A percentile compares a stretch with the other conserved stretches of the same genome.
Conservation (phyloP, 2,113 vertebrate genomes). For the Uropsilus gracilis region DNA sequence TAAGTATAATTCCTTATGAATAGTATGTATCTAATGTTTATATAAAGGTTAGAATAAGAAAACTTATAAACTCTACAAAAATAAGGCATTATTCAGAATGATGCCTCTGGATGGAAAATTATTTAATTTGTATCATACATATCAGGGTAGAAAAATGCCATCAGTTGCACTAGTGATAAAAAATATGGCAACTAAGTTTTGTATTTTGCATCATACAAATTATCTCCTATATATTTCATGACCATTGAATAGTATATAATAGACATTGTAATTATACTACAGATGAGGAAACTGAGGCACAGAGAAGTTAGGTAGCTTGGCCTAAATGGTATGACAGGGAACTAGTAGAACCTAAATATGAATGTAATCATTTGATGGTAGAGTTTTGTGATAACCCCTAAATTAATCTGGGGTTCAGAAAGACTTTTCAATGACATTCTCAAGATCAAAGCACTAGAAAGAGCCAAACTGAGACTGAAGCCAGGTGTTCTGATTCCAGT, state of each 20-base stretch:
- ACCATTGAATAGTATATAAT: too few relatives aligned
- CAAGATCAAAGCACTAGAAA: not conserved
- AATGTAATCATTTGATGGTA: too few relatives aligned
- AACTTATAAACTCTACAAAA: not conserved
- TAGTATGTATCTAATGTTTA: not conserved
- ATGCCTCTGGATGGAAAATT: not conserved
- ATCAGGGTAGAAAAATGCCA: too few relatives aligned
- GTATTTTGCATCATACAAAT: too few relatives aligned
- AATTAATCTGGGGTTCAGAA: not conserved
- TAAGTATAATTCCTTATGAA: conserved; percentile 20
- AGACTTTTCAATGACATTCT: not conserved
- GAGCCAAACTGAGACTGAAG: not conserved
- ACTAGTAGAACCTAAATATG: not conserved
- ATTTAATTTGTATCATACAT: too few relatives aligned
- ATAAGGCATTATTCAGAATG: not conserved
- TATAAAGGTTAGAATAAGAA: not conserved
- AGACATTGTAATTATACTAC: too few relatives aligned
- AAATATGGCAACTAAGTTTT: too few relatives aligned
- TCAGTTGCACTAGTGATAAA: too few relatives aligned
- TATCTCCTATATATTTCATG: too few relatives aligned
- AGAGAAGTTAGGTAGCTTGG: too few relatives aligned
- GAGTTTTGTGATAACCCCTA: too few relatives aligned
- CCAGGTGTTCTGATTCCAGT: not conserved
- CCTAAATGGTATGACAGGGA: not conserved
- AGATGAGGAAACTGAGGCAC: too few relatives aligned